phyloP scores from a whole-genome alignment of 2,113 vertebrate species.

The Crotophaga sulcirostris region DNA sequence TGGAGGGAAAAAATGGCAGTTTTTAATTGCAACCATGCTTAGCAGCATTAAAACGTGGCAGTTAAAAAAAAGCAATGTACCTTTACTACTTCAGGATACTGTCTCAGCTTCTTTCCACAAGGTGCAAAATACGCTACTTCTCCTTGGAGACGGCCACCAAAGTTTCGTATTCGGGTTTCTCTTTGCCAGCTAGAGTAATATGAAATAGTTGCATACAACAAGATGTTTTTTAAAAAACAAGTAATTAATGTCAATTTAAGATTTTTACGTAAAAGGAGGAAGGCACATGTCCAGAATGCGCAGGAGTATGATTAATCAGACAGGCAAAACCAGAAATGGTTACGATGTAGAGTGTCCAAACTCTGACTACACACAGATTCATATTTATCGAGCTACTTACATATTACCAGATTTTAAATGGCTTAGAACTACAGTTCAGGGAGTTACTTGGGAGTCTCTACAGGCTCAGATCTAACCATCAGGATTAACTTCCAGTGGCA shows the following conservation, averaged over 20 bases:
- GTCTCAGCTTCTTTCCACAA: slow-evolving; percentile 93
- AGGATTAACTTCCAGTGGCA: background rate
- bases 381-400: background rate
- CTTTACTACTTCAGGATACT: slow-evolving; percentile 96
- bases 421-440: background rate
- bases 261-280: background rate
- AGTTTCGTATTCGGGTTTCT: slow-evolving; percentile 89
- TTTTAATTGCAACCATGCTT: slow-evolving; percentile 43
- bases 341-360: background rate
- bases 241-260: background rate
- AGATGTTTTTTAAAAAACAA: background rate
- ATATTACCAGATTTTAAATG: background rate
- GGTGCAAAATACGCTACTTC: slow-evolving; percentile 94
- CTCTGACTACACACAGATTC: background rate
- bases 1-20: background rate
- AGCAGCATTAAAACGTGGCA: background rate
- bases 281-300: background rate
- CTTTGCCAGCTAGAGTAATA: slow-evolving; percentile 87
- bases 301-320: background rate
- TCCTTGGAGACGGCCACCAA: slow-evolving; percentile 88
- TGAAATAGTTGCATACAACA: slow-evolving; percentile 52
- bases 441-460: background rate
- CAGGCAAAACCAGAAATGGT: background rate
- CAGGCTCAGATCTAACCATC: background rate
- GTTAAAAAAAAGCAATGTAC: slow-evolving; percentile 68